A percentile compares a stretch with the other conserved stretches of the same genome.
Conservation (phyloP, 2,888 invertebrate genomes). For the Lottia scabra region DNA sequence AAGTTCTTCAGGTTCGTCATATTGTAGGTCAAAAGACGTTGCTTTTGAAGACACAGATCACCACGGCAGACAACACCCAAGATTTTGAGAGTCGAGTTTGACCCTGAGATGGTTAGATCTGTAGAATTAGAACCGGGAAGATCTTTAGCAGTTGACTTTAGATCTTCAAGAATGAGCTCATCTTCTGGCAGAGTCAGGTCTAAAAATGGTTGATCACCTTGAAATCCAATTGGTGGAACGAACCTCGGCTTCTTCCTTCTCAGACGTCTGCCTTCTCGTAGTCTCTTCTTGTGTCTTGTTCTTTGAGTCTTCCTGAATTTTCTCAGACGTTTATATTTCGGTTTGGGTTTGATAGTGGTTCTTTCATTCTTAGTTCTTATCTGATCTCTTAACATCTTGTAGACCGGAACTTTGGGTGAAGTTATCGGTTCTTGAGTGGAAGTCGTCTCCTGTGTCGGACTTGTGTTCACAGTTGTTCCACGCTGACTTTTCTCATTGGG, state of each 20-base stretch:
- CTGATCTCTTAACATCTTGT: background rate
- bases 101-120: background rate
- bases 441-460: background rate
- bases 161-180: background rate
- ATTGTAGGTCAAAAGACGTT: background rate
- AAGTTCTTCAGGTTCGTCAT: background rate
- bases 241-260: background rate
- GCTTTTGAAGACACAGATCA: constrained; percentile 19
- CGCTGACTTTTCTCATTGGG: background rate
- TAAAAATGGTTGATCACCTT: background rate
- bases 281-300: background rate
- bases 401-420: background rate
- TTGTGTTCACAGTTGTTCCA: background rate
- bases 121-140: background rate
- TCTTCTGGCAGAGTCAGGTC: background rate
- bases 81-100: background rate
- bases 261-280: background rate
- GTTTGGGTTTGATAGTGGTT: too few relatives aligned
- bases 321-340: too few relatives aligned
- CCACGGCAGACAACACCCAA: constrained; percentile 15
- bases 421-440: background rate
- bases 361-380: background rate
- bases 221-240: background rate
- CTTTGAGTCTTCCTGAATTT: background rate
- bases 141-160: background rate